Percentiles rank a stretch among this genome's conserved stretches.
These are phyloP conservation scores for Psilanteris sp. DNA, from an alignment of 1,140 invertebrate species.

Conservation along the genomic window DNA sequence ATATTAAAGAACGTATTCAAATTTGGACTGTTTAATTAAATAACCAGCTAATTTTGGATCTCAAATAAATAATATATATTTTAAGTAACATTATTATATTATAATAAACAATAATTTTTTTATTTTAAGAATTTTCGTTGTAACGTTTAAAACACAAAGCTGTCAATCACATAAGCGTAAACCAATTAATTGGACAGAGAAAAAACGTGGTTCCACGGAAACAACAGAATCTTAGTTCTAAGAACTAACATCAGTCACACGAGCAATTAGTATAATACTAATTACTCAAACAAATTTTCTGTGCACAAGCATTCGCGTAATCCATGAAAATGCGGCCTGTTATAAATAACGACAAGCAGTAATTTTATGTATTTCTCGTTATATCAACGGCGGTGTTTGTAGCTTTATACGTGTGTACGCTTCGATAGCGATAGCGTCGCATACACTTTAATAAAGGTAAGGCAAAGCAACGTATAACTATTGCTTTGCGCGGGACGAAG, in stretches of 20 bases:
- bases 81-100: no score
- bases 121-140: no score
- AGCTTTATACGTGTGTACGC: background rate
- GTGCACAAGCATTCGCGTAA: background rate
- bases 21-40: no score
- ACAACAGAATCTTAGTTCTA: background rate
- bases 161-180: background rate
- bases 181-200: background rate
- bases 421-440: conserved; percentile 22
- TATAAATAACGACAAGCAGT: conserved; percentile 2
- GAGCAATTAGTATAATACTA: conserved; percentile 20
- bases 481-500: conserved; percentile 15
- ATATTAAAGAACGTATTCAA: no score
- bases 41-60: no score
- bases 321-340: background rate
- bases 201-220: background rate
- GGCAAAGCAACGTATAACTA: conserved; percentile 40
- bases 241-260: background rate
- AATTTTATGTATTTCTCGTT: conserved; percentile 34
- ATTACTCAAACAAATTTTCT: conserved; percentile 7
- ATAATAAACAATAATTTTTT: no score
- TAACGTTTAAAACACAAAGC: no score
- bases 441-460: conserved; percentile 19
- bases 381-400: conserved; percentile 9
- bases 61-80: no score